Conservation (phyloP, 2,888 invertebrate species). For the Lochmaea crataegi region DNA sequence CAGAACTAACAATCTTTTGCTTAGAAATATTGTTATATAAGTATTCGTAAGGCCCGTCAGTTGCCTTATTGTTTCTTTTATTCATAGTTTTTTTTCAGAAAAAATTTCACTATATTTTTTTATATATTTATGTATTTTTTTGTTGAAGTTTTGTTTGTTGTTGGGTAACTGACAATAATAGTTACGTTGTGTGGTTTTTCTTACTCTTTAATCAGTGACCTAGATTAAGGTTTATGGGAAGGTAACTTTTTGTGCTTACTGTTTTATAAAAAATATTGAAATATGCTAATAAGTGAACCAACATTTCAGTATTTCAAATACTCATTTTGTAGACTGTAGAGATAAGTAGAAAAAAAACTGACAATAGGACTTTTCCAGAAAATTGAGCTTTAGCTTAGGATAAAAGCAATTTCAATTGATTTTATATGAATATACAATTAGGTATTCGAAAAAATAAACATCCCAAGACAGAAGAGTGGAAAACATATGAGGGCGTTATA, state of each 20-base stretch:
- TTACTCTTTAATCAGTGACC: conserved; percentile 57
- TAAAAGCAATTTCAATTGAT: no score
- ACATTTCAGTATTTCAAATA: no score
- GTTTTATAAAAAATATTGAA: no score
- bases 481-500: no score
- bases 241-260: conserved; percentile 16
- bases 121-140: conserved; percentile 60
- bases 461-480: no score
- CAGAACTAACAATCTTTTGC: conserved; percentile 57
- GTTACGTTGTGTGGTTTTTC: conserved; percentile 55
- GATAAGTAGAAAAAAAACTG: no score
- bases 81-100: conserved; percentile 37
- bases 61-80: conserved; percentile 52
- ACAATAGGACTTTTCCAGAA: no score
- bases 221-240: conserved; percentile 32
- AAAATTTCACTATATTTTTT: conserved; percentile 55
- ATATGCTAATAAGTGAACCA: no score
- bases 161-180: conserved; percentile 56
- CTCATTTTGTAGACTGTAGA: no score
- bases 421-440: no score
- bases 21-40: conserved; percentile 56
- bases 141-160: conserved; percentile 58
- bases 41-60: conserved; percentile 59
- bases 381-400: no score
- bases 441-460: no score